A percentile compares a stretch with the other conserved stretches of the same genome.
These are phyloP conservation scores for Leptodirus hochenwartii DNA, from an alignment of 2,888 invertebrate species.

Conservation along the genomic window DNA sequence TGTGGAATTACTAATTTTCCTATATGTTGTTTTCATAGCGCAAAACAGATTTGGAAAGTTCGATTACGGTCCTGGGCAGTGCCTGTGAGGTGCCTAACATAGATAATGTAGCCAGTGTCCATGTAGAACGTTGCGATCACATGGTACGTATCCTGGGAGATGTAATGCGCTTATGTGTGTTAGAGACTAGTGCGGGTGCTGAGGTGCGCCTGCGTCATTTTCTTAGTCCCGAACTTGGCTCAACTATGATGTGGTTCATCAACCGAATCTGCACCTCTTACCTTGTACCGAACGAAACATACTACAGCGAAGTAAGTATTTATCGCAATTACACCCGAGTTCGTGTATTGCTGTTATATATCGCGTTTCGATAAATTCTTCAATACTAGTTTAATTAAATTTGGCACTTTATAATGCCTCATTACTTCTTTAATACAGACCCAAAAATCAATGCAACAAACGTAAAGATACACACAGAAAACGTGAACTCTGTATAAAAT, in stretches of 20 bases:
- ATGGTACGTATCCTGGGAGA: constrained; percentile 44
- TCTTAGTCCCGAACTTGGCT: constrained; percentile 64
- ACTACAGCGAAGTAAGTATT: constrained; percentile 35
- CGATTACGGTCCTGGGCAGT: background rate
- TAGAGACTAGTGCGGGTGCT: constrained; percentile 52
- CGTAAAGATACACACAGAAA: too few relatives aligned
- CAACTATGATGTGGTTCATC: constrained; percentile 62
- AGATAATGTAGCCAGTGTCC: constrained; percentile 16
- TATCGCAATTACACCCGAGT: too few relatives aligned
- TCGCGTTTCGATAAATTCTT: constrained; percentile 14
- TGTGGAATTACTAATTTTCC: too few relatives aligned
- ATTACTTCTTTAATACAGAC: too few relatives aligned
- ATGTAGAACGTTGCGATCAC: constrained; percentile 27
- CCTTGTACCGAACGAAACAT: constrained; percentile 41
- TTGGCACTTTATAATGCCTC: too few relatives aligned
- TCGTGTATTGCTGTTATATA: constrained; percentile 9
- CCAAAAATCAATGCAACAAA: too few relatives aligned
- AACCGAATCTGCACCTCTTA: constrained; percentile 60
- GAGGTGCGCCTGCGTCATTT: constrained; percentile 44
- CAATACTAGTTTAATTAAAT: background rate
- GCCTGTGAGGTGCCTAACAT: background rate
- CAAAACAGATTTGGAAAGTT: too few relatives aligned
- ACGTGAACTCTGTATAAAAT: constrained; percentile 4
- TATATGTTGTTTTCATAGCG: too few relatives aligned
- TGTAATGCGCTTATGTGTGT: constrained; percentile 53